phyloP scores from a whole-genome alignment of 1,140 invertebrate species.

The Drosophila sp. region DNA sequence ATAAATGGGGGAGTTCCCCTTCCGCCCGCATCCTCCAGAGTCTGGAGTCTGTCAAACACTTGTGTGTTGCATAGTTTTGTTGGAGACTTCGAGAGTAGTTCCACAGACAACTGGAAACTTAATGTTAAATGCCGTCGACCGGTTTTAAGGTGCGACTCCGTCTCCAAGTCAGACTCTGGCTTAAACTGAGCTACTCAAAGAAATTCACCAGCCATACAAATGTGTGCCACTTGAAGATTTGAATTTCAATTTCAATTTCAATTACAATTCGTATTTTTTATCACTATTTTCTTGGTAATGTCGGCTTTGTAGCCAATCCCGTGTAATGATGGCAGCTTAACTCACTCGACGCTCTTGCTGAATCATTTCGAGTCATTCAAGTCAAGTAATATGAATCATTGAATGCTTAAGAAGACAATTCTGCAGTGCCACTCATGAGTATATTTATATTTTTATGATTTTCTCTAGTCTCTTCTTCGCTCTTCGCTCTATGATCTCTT shows the following conservation, averaged over 20 bases:
- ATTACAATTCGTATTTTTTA: slow-evolving; percentile 1
- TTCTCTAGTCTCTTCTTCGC: not conserved
- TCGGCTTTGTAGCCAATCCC: not conserved
- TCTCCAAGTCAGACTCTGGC: slow-evolving; percentile 15
- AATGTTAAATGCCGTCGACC: slow-evolving; percentile 69
- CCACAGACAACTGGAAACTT: slow-evolving; percentile 35
- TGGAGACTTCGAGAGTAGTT: slow-evolving; percentile 48
- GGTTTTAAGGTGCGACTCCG: slow-evolving; percentile 74
- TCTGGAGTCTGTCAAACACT: slow-evolving; percentile 49
- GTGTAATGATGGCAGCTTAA: not conserved
- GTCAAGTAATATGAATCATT: slow-evolving; percentile 47
- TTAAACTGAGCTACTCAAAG: slow-evolving; percentile 28
- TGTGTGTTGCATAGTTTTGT: slow-evolving; percentile 55
- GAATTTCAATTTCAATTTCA: slow-evolving; percentile 11
- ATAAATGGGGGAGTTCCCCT: slow-evolving; percentile 5
- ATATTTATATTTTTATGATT: slow-evolving; percentile 12
- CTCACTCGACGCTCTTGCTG: slow-evolving; percentile 44
- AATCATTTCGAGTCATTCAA: slow-evolving; percentile 65
- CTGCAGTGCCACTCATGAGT: slow-evolving; percentile 2
- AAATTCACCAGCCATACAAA: slow-evolving; percentile 17
- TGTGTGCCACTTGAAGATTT: slow-evolving; percentile 55
- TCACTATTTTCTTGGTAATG: not conserved
- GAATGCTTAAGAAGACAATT: not conserved
- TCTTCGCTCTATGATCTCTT: not conserved
- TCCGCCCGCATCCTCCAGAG: slow-evolving; percentile 1